Evolutionary conservation across 2,888 invertebrate species (phyloP).

Genomic region (Argyra leucocephala): DNA sequence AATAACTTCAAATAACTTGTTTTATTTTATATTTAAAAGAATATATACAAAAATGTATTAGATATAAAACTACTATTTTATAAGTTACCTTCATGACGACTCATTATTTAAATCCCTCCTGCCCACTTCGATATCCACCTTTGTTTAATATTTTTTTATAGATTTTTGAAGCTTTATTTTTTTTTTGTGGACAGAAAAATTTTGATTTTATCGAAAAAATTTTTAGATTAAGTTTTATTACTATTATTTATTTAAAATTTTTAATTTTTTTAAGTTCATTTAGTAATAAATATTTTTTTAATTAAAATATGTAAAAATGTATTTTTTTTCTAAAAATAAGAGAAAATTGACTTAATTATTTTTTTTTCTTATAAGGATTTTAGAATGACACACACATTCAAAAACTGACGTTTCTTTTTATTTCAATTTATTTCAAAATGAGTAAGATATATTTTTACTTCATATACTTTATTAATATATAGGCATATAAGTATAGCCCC

Average conservation of each 20-base stretch:
- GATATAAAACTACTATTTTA: too few species aligned
- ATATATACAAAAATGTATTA: too few species aligned
- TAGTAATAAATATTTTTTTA: background rate
- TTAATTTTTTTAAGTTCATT: background rate
- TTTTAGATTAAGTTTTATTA: background rate
- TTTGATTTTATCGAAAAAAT: background rate
- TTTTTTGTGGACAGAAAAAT: background rate
- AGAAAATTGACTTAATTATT: background rate
- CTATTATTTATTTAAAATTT: background rate
- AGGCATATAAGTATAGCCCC: too few species aligned
- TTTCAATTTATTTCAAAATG: background rate
- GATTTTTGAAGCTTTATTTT: background rate
- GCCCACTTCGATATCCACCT: background rate
- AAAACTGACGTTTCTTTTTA: background rate
- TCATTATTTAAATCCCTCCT: slow-evolving; percentile 51
- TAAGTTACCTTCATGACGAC: slow-evolving; percentile 84
- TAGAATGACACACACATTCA: slow-evolving; percentile 6
- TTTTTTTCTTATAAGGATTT: slow-evolving; percentile 6
- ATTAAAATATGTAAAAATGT: background rate
- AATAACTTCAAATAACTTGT: too few species aligned
- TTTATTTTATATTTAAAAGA: too few species aligned
- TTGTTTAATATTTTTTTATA: background rate
- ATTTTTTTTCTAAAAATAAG: background rate
- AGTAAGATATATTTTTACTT: background rate
- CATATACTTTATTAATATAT: too few species aligned